Base-by-base conservation (phyloP, 2,797 vertebrate genomes). In the Leptatherina wallacei region DNA sequence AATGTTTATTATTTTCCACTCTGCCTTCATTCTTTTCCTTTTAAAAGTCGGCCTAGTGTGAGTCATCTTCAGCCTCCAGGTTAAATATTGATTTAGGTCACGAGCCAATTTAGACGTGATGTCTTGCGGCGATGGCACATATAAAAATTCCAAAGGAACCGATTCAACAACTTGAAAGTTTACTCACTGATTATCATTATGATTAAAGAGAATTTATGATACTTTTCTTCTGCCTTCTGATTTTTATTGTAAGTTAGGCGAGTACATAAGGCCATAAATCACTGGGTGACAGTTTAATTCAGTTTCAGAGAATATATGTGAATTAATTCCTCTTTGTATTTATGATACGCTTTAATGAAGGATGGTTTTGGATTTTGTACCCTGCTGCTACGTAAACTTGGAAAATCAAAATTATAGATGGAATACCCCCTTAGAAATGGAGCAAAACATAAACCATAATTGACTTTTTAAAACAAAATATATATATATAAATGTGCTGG, bases 51-150 rank as follows among this genome's bases (percentile, higher is more conserved):
- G 61, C 44, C 69, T 61, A 16, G 35, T 51, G n/a, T 40, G 65
- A 40, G 58, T 63, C 0, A 51, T 67, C 57, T 51, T 33, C 24
- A 3, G 20, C 54, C 70, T 73, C 35, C 69, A 24, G 10, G 78
- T 83, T 66, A 68, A 84, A 85, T 66, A 82, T 77, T 29, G 63
- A 88, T 80, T 78, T 1, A 62, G 27, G 67, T 59, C 66, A 74
- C 68, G 65, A 75, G 73, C 38, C 44, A 65, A 33, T 82, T 77
- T 69, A 64, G 47, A 33, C 54, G 44, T 71, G 66, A 71, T 64
- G 55, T 77, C 33, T 77, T 54, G 2, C 49, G 52, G 65, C 52
- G 69, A 69, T 22, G 24, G 56, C 24, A 66, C 4, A 77, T 75
- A 69, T 47, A 3, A n/a, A 69, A 35, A 66, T 71, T 68, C 29